phyloP scores from a whole-genome alignment of 2,113 vertebrate species.

The Mesembrinibis cayennensis region DNA sequence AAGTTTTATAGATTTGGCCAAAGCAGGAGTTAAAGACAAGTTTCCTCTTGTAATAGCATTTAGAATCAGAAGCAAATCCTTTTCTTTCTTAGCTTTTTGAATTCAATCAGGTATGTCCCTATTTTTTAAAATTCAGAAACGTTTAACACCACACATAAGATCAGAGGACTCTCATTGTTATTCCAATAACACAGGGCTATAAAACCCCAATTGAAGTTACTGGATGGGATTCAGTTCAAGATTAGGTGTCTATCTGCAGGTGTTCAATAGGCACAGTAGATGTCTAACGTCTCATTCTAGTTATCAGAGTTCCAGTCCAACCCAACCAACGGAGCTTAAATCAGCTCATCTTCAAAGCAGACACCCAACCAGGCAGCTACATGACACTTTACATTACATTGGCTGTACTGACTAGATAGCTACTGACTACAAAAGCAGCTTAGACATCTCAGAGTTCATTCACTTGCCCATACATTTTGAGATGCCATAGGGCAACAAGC shows the following conservation, averaged over 20 bases:
- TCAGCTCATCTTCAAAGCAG: neutral
- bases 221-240: neutral
- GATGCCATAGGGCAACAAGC: neutral
- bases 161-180: neutral
- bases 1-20: neutral
- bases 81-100: neutral
- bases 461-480: neutral
- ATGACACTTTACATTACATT: neutral
- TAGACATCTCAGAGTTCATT: neutral
- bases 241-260: neutral
- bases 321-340: neutral
- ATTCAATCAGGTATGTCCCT: neutral
- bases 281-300: neutral
- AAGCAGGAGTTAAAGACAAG: neutral
- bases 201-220: neutral
- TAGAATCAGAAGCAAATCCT: neutral
- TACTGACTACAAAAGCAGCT: neutral
- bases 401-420: neutral
- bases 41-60: neutral
- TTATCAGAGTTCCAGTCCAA: neutral
- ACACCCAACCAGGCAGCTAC: neutral
- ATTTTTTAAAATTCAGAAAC: neutral
- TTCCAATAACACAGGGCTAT: neutral
- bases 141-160: neutral
- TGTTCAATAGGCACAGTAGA: neutral